These are phyloP conservation scores for Gymnoscelis rufifasciata DNA, from an alignment of 2,888 invertebrate genomes.

Conservation along the genomic window DNA sequence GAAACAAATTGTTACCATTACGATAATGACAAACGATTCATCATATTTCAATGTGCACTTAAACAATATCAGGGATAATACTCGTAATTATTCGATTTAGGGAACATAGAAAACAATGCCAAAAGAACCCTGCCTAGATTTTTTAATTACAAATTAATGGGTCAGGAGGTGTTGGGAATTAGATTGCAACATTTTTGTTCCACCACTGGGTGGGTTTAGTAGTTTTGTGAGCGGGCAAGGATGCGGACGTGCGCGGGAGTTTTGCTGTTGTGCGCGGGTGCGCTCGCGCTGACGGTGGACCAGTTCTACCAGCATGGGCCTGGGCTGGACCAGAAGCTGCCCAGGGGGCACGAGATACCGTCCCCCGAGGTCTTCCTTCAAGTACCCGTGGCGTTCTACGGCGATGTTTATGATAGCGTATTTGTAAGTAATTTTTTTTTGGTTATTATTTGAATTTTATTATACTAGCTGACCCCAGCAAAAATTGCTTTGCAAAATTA, in stretches of 20 bases:
- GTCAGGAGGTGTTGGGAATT: slow-evolving; percentile 3
- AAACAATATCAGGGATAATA: no score
- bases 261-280: slow-evolving; percentile 49
- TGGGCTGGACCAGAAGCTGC: slow-evolving; percentile 75
- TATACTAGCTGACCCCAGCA: no score
- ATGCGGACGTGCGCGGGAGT: slow-evolving; percentile 71
- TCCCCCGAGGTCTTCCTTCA: slow-evolving; percentile 82
- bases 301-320: slow-evolving; percentile 81
- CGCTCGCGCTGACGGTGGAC: slow-evolving; percentile 67
- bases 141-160: slow-evolving; percentile 16
- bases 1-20: no score
- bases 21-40: no score
- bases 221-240: slow-evolving; percentile 35
- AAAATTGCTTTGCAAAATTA: no score
- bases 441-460: no score
- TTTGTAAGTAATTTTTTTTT: slow-evolving; percentile 84
- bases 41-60: no score
- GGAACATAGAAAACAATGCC: no score
- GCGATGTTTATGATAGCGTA: slow-evolving; percentile 84
- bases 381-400: slow-evolving; percentile 89
- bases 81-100: no score
- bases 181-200: background rate
- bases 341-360: slow-evolving; percentile 80
- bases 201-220: slow-evolving; percentile 39
- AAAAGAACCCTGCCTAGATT: no score